Evolutionary conservation across 2,888 invertebrate species (phyloP), one percentile per base, ranked within the genome.

Genomic region (Nymphalis urticae): DNA sequence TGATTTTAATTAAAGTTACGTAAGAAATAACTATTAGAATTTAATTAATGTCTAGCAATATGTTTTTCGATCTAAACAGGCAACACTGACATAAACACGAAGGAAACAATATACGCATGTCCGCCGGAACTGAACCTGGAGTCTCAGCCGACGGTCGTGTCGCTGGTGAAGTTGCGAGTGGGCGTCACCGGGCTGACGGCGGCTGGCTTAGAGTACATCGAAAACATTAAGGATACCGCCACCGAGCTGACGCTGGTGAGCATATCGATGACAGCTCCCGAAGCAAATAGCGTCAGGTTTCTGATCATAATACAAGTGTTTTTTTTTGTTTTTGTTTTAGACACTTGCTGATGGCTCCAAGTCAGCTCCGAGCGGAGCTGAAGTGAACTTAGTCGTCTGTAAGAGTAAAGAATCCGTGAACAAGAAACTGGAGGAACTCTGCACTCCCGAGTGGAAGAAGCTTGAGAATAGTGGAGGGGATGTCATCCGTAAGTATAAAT

Each of bases 401-500:
- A 81, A 84, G 48, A 85, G 76, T 56, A 82, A 79, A 1, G 83
- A 85, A 16, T 78, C 77, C 0, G 73, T 90, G 0, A 86, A 84
- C 68, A 77, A 71, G 48, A 84, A 75, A 13, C 56, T 91, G 0
- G 72, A 79, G 1, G 77, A 82, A 10, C 74, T 90, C 72, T 87
- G 86, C 77, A 85, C 80, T 0, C 89, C 91, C 0, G 85, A 87
- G 2, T 92, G 91, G 91, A 84, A 85, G 82, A 83, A 82, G 69
- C 67, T 90, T 0, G 82, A 87, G 71, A 77, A 82, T 19, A 74
- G 66, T 0, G 88, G 88, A 0, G 85, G 76, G 0, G 88, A 90
- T 69, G 84, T 89, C 0, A 66, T 87, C 0, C 85, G 90, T 90
- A 56, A 77, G 83, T 42, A 42, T n/a, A 32, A 32, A 32, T 32